Percentiles rank a stretch among this genome's conserved stretches.
Conservation (phyloP, 2,888 invertebrate genomes). For the Scrobipalpa costella region DNA sequence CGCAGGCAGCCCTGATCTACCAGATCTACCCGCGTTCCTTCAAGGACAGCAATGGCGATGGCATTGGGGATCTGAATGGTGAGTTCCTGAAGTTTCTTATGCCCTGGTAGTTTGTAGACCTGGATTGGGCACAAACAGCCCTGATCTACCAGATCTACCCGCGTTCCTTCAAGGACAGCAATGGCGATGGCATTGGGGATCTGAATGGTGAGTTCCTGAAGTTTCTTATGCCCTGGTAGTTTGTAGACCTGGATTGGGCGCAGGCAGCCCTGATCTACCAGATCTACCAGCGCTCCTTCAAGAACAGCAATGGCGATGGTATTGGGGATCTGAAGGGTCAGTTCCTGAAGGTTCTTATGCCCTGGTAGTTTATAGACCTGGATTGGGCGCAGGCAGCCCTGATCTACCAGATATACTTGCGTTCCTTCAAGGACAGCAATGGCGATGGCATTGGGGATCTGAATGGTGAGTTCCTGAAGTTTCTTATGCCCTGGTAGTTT, state of each 20-base stretch:
- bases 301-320: conserved; percentile 87
- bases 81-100: too few species aligned
- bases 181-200: conserved; percentile 89
- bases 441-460: conserved; percentile 89
- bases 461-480: conserved; percentile 76
- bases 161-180: conserved; percentile 87
- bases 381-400: conserved; percentile 90
- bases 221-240: too few species aligned
- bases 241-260: conserved; percentile 87
- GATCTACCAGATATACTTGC: conserved; percentile 89
- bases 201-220: conserved; percentile 84
- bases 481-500: not conserved
- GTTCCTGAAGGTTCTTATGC: too few species aligned
- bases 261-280: conserved; percentile 88
- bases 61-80: conserved; percentile 89
- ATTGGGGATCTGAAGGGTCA: conserved; percentile 88
- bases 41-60: conserved; percentile 87
- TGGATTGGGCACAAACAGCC: conserved; percentile 88
- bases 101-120: too few species aligned
- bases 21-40: conserved; percentile 89
- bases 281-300: conserved; percentile 88
- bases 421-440: conserved; percentile 87
- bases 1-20: conserved; percentile 87
- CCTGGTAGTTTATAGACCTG: too few species aligned
- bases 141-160: conserved; percentile 90